These are phyloP conservation scores for Tenualosa thibaudeaui DNA, from an alignment of 2,797 vertebrate genomes.

Conservation along the genomic window DNA sequence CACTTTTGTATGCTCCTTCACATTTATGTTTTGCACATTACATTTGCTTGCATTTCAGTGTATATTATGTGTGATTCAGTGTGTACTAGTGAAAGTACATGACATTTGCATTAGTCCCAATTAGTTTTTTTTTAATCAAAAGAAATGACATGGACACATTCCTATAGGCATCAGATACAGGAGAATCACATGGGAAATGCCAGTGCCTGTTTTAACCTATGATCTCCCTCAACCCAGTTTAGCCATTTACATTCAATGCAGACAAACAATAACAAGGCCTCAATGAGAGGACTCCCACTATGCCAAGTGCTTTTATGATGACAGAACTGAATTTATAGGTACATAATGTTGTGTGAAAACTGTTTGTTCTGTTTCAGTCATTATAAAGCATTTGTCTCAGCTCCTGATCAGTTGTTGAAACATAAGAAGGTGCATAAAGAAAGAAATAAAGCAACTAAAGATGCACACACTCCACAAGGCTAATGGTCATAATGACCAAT, in stretches of 20 bases:
- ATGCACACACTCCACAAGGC: not conserved
- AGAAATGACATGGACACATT: conserved; percentile 60
- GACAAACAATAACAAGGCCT: not conserved
- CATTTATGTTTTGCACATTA: conserved; percentile 55
- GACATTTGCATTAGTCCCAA: conserved; percentile 38
- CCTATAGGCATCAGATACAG: conserved; percentile 45
- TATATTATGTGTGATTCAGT: conserved; percentile 65
- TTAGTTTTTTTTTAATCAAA: conserved; percentile 47
- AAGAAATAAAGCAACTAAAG: not conserved
- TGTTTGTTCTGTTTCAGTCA: not conserved
- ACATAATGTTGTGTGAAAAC: not conserved
- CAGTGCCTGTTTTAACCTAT: conserved; percentile 30
- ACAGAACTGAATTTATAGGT: conserved; percentile 15
- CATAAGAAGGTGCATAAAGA: not conserved
- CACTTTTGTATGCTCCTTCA: conserved; percentile 48
- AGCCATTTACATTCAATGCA: not conserved
- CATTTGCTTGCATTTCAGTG: conserved; percentile 70
- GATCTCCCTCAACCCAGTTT: not conserved
- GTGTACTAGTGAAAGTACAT: conserved; percentile 58
- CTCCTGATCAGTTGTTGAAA: not conserved
- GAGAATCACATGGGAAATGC: conserved; percentile 22
- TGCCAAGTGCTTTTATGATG: conserved; percentile 14
- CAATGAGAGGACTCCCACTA: not conserved
- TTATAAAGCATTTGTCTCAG: not conserved
- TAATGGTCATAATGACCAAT: not conserved